phyloP scores from a whole-genome alignment of 2,797 vertebrate species.

The Argyrosomus regius region DNA sequence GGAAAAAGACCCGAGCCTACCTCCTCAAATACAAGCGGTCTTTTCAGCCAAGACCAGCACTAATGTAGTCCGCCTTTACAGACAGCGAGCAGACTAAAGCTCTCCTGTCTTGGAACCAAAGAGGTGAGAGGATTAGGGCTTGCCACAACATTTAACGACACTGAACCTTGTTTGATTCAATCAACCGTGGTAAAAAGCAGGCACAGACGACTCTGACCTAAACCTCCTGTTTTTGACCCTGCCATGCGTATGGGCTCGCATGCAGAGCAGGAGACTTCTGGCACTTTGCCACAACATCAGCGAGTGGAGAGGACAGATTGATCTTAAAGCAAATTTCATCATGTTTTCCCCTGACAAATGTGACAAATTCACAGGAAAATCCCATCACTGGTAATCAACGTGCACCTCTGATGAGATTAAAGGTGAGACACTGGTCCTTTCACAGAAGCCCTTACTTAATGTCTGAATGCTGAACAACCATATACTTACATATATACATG shows the following conservation, averaged over 20 bases:
- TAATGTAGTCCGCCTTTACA: slow-evolving; percentile 74
- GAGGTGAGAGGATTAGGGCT: slow-evolving; percentile 81
- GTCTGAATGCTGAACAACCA: slow-evolving; percentile 43
- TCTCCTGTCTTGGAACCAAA: slow-evolving; percentile 71
- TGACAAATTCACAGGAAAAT: slow-evolving; percentile 81
- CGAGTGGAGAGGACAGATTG: slow-evolving; percentile 61
- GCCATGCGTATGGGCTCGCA: slow-evolving; percentile 19
- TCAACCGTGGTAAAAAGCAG: slow-evolving; percentile 80
- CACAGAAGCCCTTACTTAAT: slow-evolving; percentile 55
- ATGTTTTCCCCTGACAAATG: slow-evolving; percentile 76
- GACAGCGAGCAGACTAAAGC: slow-evolving; percentile 76
- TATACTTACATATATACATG: slow-evolving; percentile 4
- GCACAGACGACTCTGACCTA: slow-evolving; percentile 66
- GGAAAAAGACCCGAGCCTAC: slow-evolving; percentile 73
- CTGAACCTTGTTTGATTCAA: slow-evolving; percentile 83
- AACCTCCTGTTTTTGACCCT: slow-evolving; percentile 75
- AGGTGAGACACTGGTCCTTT: slow-evolving; percentile 68
- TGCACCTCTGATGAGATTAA: slow-evolving; percentile 74
- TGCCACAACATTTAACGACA: slow-evolving; percentile 77
- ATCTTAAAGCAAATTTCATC: slow-evolving; percentile 62
- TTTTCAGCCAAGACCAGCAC: slow-evolving; percentile 80
- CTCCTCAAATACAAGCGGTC: slow-evolving; percentile 82
- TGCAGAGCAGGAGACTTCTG: slow-evolving; percentile 48
- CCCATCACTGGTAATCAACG: slow-evolving; percentile 76
- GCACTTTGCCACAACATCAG: slow-evolving; percentile 51